phyloP scores from a whole-genome alignment of 53 echinoderm and acorn worm genomes.

The Zoroaster sp. region DNA sequence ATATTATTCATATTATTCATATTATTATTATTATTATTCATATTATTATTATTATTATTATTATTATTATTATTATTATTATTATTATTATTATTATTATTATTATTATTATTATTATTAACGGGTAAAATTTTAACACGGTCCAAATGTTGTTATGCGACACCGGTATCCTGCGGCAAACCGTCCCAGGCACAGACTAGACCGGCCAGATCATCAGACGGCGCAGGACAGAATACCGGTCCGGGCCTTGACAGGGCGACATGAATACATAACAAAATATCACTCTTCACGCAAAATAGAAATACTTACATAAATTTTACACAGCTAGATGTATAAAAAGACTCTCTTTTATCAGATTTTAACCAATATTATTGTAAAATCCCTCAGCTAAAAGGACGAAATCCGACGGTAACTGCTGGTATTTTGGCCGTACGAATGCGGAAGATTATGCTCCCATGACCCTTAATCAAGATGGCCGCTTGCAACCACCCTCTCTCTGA shows the following conservation, averaged over 20 bases:
- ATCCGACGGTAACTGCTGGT: not conserved
- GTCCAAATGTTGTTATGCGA: too few species aligned
- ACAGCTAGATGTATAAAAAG: not conserved
- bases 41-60: too few species aligned
- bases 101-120: too few species aligned
- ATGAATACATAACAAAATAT: not conserved
- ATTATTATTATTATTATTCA: too few species aligned
- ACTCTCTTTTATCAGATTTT: not conserved
- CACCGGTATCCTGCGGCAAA: too few species aligned
- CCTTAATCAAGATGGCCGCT: conserved; percentile 47
- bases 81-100: too few species aligned
- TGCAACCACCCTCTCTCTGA: conserved; percentile 42
- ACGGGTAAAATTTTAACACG: too few species aligned
- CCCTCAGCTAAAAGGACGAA: not conserved
- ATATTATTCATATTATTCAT: too few species aligned
- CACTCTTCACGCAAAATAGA: not conserved
- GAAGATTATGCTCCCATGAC: conserved; percentile 47
- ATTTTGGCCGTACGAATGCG: conserved; percentile 1
- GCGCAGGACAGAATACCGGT: too few species aligned
- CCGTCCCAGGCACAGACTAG: too few species aligned
- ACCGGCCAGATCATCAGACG: not conserved
- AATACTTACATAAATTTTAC: conserved; percentile 13
- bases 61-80: too few species aligned
- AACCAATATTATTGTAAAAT: not conserved
- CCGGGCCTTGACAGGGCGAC: not conserved